A percentile compares a stretch with the other conserved stretches of the same genome.
Conservation (phyloP, 2,888 invertebrate genomes). For the Stenodera caucasica region DNA sequence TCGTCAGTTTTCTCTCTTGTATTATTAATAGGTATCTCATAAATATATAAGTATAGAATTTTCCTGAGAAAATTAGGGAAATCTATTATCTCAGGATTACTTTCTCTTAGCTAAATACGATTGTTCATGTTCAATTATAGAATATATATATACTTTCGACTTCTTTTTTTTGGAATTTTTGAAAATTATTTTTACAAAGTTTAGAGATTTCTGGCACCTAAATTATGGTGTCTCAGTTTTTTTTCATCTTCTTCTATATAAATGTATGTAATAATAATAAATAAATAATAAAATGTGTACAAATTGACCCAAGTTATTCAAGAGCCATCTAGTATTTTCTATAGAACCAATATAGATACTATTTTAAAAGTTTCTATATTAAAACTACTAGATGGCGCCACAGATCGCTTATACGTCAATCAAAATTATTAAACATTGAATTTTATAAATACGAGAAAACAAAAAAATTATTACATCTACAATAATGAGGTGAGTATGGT, state of each 20-base stretch:
- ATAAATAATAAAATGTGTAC: too few species aligned
- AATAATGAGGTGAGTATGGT: conserved; percentile 45
- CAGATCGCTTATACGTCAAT: too few species aligned
- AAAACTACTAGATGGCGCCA: too few species aligned
- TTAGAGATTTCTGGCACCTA: conserved; percentile 41
- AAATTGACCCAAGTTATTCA: too few species aligned
- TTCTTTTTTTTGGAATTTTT: conserved; percentile 13
- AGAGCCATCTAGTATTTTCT: not conserved
- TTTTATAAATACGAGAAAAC: too few species aligned
- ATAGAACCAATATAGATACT: not conserved
- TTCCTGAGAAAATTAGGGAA: not conserved
- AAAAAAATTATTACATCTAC: not conserved
- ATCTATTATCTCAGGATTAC: conserved; percentile 7
- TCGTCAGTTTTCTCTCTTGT: not conserved
- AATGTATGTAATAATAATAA: not conserved
- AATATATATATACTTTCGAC: too few species aligned
- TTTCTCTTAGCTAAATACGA: conserved; percentile 35
- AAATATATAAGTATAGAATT: not conserved
- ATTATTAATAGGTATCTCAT: not conserved
- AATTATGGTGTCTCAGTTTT: conserved; percentile 40
- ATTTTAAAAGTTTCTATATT: too few species aligned
- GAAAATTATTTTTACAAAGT: conserved; percentile 35
- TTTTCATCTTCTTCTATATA: conserved; percentile 8
- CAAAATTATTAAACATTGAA: too few species aligned
- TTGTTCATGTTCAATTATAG: conserved; percentile 32